These are phyloP conservation scores for Anabacerthia variegaticeps DNA, from an alignment of 2,797 vertebrate genomes.

Conservation along the genomic window DNA sequence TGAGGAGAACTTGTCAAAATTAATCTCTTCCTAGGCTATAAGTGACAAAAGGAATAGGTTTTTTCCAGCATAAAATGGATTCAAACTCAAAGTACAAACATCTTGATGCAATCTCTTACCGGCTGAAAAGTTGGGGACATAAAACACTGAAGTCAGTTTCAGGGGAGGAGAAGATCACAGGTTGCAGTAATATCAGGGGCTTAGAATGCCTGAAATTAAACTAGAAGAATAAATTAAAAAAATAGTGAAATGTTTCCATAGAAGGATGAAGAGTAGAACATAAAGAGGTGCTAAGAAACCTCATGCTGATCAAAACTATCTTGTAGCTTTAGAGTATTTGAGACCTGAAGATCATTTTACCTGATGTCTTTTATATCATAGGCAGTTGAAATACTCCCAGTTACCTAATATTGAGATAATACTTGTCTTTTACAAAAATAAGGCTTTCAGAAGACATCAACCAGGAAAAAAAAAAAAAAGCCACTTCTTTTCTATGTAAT, in stretches of 20 bases:
- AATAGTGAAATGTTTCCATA: not conserved
- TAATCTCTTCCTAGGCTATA: not conserved
- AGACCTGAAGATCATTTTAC: not conserved
- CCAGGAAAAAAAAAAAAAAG: not conserved
- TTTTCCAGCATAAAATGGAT: not conserved
- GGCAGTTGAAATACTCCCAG: not conserved
- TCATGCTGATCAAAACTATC: not conserved
- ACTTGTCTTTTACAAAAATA: not conserved
- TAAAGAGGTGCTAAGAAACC: not conserved
- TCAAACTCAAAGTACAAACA: not conserved
- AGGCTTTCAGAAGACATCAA: not conserved
- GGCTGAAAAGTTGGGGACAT: not conserved
- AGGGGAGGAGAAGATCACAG: not conserved
- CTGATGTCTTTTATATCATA: not conserved
- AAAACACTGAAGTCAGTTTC: not conserved
- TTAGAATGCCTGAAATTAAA: not conserved
- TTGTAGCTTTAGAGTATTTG: not conserved
- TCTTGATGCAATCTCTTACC: not conserved
- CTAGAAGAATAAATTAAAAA: not conserved
- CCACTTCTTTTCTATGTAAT: not conserved
- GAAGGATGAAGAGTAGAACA: not conserved
- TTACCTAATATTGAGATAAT: not conserved
- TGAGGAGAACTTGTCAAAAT: slow-evolving; percentile 24
- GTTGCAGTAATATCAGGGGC: not conserved
- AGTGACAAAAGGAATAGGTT: not conserved